Conservation (phyloP, 2,888 invertebrate species). For the Clitarchus hookeri region DNA sequence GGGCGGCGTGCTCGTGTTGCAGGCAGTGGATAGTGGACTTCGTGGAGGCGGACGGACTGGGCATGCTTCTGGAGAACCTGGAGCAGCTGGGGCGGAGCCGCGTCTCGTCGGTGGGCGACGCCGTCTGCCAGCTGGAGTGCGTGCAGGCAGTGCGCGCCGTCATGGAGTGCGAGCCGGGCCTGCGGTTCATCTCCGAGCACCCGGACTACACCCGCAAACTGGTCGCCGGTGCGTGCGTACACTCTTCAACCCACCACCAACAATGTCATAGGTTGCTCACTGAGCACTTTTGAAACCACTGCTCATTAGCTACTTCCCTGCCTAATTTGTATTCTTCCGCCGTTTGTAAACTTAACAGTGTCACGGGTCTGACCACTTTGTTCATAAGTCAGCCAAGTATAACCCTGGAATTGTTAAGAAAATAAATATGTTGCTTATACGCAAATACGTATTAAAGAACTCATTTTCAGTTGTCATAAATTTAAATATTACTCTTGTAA, state of each 20-base stretch:
- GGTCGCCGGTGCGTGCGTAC: conserved; percentile 53
- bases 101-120: conserved; percentile 51
- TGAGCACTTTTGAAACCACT: no score
- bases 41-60: conserved; percentile 54
- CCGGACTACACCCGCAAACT: conserved; percentile 52
- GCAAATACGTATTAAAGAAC: no score
- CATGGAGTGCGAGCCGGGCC: conserved; percentile 54
- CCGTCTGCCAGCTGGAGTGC: conserved; percentile 55
- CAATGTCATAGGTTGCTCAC: no score
- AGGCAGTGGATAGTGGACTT: conserved; percentile 55
- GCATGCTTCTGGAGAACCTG: conserved; percentile 54
- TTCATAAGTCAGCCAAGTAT: no score
- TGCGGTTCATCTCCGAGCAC: conserved; percentile 53
- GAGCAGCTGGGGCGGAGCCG: conserved; percentile 50
- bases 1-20: conserved; percentile 25
- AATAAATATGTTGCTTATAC: no score
- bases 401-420: no score
- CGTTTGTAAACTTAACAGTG: no score
- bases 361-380: no score
- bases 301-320: no score
- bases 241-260: neutral
- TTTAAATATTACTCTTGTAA: no score
- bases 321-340: no score
- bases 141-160: conserved; percentile 54
- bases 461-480: no score